A percentile compares a stretch with the other conserved stretches of the same genome.
Evolutionary conservation across 2,888 invertebrate species (phyloP).

Genomic region (Carcina quercana): DNA sequence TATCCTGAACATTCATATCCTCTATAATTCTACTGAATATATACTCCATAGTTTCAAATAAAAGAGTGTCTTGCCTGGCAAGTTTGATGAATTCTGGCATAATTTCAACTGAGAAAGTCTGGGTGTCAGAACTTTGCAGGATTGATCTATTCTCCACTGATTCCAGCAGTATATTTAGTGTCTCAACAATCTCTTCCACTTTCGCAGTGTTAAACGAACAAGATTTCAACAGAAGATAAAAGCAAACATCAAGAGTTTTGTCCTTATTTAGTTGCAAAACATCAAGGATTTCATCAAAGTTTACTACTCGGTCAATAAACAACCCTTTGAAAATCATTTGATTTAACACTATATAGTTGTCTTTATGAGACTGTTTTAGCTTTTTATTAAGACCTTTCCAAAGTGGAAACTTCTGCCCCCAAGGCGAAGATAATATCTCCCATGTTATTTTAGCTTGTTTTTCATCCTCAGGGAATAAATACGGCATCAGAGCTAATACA

Average conservation of each 20-base stretch:
- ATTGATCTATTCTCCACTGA: conserved; percentile 51
- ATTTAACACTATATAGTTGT: conserved; percentile 34
- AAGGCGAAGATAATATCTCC: conserved; percentile 45
- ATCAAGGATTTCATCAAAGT: conserved; percentile 42
- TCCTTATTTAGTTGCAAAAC: conserved; percentile 37
- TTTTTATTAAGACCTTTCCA: conserved; percentile 20
- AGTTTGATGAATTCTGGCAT: conserved; percentile 43
- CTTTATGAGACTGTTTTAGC: conserved; percentile 26
- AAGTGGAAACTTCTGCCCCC: conserved; percentile 49
- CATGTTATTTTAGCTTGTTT: conserved; percentile 38
- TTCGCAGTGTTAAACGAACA: conserved; percentile 47
- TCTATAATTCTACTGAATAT: conserved; percentile 66
- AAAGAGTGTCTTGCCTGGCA: conserved; percentile 58
- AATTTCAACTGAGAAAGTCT: conserved; percentile 36
- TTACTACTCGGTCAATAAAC: conserved; percentile 34
- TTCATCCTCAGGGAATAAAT: conserved; percentile 71
- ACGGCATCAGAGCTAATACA: conserved; percentile 75
- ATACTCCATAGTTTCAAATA: conserved; percentile 72
- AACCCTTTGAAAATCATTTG: conserved; percentile 43
- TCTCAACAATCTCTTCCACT: conserved; percentile 43
- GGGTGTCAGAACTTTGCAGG: conserved; percentile 34
- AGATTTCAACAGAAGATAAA: conserved; percentile 58
- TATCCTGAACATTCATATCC: conserved; percentile 50
- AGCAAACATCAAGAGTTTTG: conserved; percentile 43
- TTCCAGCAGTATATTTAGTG: conserved; percentile 56